Evolutionary conservation across 2,113 vertebrate species (phyloP).

Genomic region (Bujurquina vittata): DNA sequence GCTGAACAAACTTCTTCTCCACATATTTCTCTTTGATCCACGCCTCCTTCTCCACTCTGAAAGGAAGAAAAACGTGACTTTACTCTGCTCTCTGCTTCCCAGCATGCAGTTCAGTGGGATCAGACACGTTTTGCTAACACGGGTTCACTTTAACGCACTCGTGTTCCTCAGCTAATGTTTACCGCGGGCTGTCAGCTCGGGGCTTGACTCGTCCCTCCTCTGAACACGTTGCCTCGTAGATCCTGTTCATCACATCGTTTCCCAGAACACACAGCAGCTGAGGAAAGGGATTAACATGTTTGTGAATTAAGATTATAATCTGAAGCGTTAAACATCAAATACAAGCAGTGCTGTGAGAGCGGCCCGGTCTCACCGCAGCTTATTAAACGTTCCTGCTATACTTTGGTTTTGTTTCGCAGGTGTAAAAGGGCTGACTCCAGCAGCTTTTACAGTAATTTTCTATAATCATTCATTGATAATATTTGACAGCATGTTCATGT

Average conservation of each 20-base stretch:
- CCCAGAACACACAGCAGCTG: constrained; percentile 80
- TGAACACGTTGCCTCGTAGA: constrained; percentile 71
- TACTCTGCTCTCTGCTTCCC: neutral
- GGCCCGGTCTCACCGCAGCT: neutral
- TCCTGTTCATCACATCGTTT: constrained; percentile 76
- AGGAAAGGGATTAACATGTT: neutral
- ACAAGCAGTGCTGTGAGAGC: neutral
- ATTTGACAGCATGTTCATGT: neutral
- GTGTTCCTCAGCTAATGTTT: neutral
- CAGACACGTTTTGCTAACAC: too few relatives aligned
- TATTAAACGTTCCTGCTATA: too few relatives aligned
- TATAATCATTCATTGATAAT: neutral
- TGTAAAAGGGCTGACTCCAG: neutral
- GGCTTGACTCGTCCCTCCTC: constrained; percentile 70
- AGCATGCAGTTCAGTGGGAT: neutral
- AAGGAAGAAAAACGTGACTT: neutral
- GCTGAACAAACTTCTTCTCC: constrained; percentile 75
- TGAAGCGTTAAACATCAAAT: neutral
- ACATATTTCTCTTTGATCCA: constrained; percentile 82
- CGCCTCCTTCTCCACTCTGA: constrained; percentile 76
- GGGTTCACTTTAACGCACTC: neutral
- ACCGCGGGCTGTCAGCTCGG: constrained; percentile 57
- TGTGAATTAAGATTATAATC: neutral
- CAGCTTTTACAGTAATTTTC: neutral
- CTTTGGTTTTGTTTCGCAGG: too few relatives aligned